Conservation (phyloP, 2,888 invertebrate species). For the Osmoderma eremita region DNA sequence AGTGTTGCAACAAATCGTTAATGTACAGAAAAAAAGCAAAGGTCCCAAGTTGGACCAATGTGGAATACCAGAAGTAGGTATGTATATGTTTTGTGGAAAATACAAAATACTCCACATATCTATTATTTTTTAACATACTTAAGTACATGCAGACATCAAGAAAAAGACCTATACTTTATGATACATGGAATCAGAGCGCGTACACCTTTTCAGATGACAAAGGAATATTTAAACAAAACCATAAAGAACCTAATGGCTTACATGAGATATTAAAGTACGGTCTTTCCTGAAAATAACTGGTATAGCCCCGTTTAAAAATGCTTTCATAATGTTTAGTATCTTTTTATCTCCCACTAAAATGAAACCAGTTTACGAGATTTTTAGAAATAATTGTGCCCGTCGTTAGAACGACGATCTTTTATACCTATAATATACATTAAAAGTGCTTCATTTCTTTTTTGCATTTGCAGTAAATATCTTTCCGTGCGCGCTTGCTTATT, state of each 20-base stretch:
- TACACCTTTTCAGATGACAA: background rate
- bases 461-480: slow-evolving; percentile 7
- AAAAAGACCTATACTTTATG: no score
- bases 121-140: no score
- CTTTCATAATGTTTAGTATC: slow-evolving; percentile 22
- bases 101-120: no score
- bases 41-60: no score
- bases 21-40: no score
- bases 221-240: slow-evolving; percentile 5
- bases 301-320: slow-evolving; percentile 16
- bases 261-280: slow-evolving; percentile 5
- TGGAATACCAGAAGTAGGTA: no score
- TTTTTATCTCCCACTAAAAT: slow-evolving; percentile 21
- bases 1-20: no score
- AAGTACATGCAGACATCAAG: no score
- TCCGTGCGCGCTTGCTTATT: no score
- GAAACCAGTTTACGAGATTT: slow-evolving; percentile 19
- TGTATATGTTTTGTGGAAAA: no score
- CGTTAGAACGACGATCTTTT: background rate
- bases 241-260: slow-evolving; percentile 16
- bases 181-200: no score
- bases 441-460: slow-evolving; percentile 10
- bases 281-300: slow-evolving; percentile 5
- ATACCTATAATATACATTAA: slow-evolving; percentile 5
- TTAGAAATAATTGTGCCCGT: slow-evolving; percentile 24